Conservation (phyloP, 2,888 invertebrate species). For the Junonia oenone region DNA sequence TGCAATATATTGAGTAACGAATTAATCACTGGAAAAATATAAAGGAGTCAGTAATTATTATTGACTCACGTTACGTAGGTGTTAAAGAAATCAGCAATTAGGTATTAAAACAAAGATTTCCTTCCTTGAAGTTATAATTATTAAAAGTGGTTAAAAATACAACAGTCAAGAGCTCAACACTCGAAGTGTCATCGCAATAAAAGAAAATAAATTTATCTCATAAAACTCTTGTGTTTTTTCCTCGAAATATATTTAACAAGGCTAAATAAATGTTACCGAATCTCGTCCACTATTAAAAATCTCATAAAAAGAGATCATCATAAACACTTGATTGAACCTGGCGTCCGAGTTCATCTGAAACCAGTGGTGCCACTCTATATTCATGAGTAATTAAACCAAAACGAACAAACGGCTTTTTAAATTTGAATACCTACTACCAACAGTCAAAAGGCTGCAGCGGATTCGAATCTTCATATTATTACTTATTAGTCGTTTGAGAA, state of each 20-base stretch:
- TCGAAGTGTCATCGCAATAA: background rate
- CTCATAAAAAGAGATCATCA: conserved; percentile 5
- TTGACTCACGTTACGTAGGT: background rate
- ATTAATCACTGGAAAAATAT: background rate
- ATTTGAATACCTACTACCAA: conserved; percentile 33
- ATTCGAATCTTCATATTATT: conserved; percentile 24
- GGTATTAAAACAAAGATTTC: background rate
- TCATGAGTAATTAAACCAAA: conserved; percentile 32
- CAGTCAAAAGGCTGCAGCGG: conserved; percentile 27
- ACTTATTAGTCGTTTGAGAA: conserved; percentile 37
- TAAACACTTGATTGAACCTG: conserved; percentile 15
- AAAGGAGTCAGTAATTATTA: background rate
- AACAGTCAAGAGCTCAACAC: background rate
- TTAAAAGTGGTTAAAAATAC: background rate
- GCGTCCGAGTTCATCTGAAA: conserved; percentile 20
- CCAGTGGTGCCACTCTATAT: conserved; percentile 28
- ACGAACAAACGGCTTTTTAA: conserved; percentile 33
- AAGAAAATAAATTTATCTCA: background rate
- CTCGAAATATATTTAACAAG: background rate
- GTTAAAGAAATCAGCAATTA: background rate
- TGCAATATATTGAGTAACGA: background rate
- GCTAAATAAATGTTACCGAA: background rate
- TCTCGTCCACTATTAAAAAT: background rate
- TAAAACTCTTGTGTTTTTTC: background rate
- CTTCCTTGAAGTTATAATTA: background rate